Evolutionary conservation across 1,140 invertebrate genomes (phyloP).

Genomic region (Proctacanthus coquilletti): DNA sequence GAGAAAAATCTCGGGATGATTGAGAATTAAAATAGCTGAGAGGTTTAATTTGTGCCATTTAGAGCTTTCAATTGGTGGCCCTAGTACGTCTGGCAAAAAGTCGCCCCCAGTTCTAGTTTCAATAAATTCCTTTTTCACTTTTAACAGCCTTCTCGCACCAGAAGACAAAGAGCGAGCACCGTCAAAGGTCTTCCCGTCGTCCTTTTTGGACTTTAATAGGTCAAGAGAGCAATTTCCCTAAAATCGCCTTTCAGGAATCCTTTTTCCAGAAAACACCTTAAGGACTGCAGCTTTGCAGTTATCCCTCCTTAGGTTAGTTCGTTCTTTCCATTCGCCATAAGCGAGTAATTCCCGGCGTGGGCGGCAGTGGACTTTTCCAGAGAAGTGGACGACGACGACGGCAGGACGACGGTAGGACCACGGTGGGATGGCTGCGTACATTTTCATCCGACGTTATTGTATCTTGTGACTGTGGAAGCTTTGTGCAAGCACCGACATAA

Average conservation of each 20-base stretch:
- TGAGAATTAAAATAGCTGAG: too few relatives aligned
- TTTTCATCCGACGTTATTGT: background rate
- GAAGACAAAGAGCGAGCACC: too few relatives aligned
- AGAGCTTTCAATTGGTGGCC: too few relatives aligned
- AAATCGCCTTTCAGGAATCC: background rate
- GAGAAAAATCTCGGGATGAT: too few relatives aligned
- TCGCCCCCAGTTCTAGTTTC: too few relatives aligned
- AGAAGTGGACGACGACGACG: background rate
- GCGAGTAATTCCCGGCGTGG: background rate
- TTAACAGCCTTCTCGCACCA: too few relatives aligned
- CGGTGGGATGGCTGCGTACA: background rate
- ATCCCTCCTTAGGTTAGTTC: background rate
- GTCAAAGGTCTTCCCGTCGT: too few relatives aligned
- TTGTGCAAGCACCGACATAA: slow-evolving; percentile 1
- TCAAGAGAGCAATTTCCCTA: background rate
- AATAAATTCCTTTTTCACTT: too few relatives aligned
- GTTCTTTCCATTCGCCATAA: too few relatives aligned
- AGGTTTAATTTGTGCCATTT: too few relatives aligned
- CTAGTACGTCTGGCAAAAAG: too few relatives aligned
- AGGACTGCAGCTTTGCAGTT: background rate
- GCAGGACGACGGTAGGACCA: background rate
- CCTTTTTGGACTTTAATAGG: too few relatives aligned
- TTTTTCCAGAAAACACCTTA: background rate
- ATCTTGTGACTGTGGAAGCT: background rate
- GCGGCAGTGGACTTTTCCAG: background rate